Evolutionary conservation across 2,888 invertebrate genomes (phyloP), one percentile per base, ranked within the genome.

Genomic region (Oligia latruncula): DNA sequence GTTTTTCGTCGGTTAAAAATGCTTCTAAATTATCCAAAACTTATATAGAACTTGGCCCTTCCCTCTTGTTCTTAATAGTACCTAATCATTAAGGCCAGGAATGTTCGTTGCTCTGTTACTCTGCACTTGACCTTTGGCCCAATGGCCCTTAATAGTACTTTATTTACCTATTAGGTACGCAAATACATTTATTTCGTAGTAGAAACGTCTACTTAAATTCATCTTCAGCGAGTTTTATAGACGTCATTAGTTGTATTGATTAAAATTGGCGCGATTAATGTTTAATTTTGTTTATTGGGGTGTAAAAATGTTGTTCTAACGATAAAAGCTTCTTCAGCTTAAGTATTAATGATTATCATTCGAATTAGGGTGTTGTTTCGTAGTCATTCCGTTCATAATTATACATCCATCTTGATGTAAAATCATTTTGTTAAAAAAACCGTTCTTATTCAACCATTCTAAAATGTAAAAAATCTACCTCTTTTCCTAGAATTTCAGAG

Each of bases 61-160:
- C 65, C 74, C 58, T 81, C 73, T 77, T 73, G 67, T 84, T 74
- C 82, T 83, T 85, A 83, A 86, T 83, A 86, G 87, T 86, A 35
- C 35, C 35, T 35, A 82, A 88, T 89, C 85, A 88, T 89, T 89
- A 88, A 70, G 82, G 84, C 76, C 80, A 85, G 70, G 88, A 89
- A 88, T 85, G 83, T 80, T 79, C 72, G 87, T 80, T 83, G 83
- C 79, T 84, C 78, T 71, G 86, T 84, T 83, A 85, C 78, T 78
- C 15, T 87, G 74, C 78, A 84, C 82, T 88, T 87, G 87, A 88
- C 84, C 87, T 85, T 74, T 66, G 64, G 76, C 82, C 75, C 78
- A 64, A 67, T 67, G 73, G 72, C 67, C 73, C 77, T 81, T 88
- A 82, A 82, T 82, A 80, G 70, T 72, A 80, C 80, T 88, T 88